phyloP scores from a whole-genome alignment of 2,113 vertebrate genomes.

The Psittacara wagleri region DNA sequence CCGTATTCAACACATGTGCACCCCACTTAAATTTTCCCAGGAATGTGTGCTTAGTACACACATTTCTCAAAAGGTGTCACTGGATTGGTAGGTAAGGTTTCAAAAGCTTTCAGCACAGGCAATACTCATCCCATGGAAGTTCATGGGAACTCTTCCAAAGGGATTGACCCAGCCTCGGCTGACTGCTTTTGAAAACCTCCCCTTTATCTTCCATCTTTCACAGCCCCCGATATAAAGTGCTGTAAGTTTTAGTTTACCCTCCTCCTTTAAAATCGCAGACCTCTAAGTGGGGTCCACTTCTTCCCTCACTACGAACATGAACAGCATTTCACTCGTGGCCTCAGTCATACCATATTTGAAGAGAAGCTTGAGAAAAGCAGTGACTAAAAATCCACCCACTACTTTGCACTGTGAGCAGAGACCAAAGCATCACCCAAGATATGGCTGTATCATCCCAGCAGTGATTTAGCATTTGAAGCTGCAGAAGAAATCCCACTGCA shows the following conservation, averaged over 20 bases:
- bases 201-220: slow-evolving; percentile 11
- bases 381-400: neutral
- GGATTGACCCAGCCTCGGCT: neutral
- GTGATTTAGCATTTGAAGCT: neutral
- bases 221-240: neutral
- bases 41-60: slow-evolving; percentile 28
- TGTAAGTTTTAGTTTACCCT: neutral
- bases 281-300: neutral
- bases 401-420: neutral
- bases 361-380: neutral
- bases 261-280: neutral
- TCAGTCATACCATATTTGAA: neutral
- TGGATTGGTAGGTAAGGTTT: slow-evolving; percentile 40
- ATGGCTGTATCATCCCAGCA: neutral
- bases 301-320: neutral
- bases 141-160: slow-evolving; percentile 31
- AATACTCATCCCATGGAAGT: slow-evolving; percentile 4
- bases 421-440: neutral
- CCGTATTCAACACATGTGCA: neutral
- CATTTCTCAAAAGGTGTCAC: slow-evolving; percentile 49
- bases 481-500: neutral
- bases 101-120: slow-evolving; percentile 38
- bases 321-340: neutral
- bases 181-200: slow-evolving; percentile 37
- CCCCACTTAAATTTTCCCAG: slow-evolving; percentile 12